phyloP scores from a whole-genome alignment of 2,113 vertebrate species.

The Psittacula cyanocephala region DNA sequence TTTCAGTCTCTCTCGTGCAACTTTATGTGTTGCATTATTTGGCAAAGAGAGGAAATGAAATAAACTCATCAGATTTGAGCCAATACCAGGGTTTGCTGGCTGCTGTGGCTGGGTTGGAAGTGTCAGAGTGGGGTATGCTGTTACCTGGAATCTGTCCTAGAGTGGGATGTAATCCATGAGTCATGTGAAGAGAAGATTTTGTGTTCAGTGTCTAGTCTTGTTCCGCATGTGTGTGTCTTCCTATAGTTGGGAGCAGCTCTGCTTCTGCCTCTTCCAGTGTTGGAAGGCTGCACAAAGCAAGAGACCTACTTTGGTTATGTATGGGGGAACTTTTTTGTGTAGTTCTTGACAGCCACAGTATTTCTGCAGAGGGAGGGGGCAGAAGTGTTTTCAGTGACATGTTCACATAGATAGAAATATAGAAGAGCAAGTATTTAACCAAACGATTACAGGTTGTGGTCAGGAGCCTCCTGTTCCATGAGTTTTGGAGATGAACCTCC shows the following conservation, averaged over 20 bases:
- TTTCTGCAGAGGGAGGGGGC: not conserved
- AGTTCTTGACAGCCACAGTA: not conserved
- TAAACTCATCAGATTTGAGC: not conserved
- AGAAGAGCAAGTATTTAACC: not conserved
- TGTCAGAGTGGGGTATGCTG: not conserved
- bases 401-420: not conserved
- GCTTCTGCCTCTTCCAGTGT: not conserved
- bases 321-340: not conserved
- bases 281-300: not conserved
- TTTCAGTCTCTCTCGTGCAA: constrained; percentile 2
- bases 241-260: not conserved
- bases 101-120: constrained; percentile 13
- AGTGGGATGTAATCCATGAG: not conserved
- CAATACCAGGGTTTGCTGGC: not conserved
- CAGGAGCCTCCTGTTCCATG: not conserved
- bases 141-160: not conserved
- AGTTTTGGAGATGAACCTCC: not conserved
- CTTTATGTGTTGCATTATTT: not conserved
- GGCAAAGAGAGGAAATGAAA: not conserved
- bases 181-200: not conserved
- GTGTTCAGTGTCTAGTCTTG: not conserved
- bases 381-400: not conserved
- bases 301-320: not conserved
- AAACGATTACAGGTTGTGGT: not conserved
- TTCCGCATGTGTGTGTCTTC: not conserved